Evolutionary conservation across 2,113 vertebrate genomes (phyloP).

Genomic region (Meriones unguiculatus): DNA sequence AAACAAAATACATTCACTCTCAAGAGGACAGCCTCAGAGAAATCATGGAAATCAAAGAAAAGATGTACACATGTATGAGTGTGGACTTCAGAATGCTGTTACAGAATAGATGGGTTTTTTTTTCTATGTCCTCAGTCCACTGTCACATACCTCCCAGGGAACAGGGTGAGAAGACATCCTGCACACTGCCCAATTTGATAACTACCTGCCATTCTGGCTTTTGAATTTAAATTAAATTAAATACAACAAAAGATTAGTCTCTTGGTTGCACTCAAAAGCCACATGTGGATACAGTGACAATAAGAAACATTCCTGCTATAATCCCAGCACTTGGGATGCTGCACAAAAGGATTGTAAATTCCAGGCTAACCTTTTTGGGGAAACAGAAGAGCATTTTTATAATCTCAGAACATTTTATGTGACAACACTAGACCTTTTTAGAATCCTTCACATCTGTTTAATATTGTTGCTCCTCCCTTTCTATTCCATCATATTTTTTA

Average conservation of each 20-base stretch:
- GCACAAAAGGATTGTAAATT: background rate
- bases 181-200: background rate
- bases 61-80: background rate
- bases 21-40: background rate
- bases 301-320: background rate
- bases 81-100: background rate
- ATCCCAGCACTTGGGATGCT: background rate
- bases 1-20: background rate
- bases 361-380: too few relatives aligned
- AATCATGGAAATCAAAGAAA: background rate
- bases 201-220: background rate
- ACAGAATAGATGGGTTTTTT: background rate
- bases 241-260: background rate
- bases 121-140: background rate
- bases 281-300: too few relatives aligned
- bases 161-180: background rate
- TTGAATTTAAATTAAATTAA: constrained; percentile 37
- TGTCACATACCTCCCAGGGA: background rate
- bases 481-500: background rate
- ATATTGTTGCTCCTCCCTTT: background rate
- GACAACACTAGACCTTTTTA: background rate
- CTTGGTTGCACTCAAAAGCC: background rate
- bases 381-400: background rate
- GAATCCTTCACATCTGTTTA: constrained; percentile 19
- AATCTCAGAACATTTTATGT: background rate